Conservation (phyloP, 2,888 invertebrate genomes). For the Tetragonula carbonaria region DNA sequence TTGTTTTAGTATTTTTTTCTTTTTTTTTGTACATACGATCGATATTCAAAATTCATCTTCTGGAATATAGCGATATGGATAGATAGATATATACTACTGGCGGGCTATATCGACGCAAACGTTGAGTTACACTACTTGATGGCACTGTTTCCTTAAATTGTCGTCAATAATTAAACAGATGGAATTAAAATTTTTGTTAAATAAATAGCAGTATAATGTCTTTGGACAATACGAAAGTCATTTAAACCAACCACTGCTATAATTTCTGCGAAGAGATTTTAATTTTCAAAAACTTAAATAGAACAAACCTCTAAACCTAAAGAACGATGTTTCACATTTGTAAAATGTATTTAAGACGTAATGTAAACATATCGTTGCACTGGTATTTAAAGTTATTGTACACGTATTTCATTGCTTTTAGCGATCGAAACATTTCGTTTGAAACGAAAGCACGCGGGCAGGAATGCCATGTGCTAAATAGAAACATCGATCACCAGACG, state of each 20-base stretch:
- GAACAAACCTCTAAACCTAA: too few relatives aligned
- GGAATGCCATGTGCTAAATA: not conserved
- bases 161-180: not conserved
- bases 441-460: not conserved
- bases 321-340: too few relatives aligned
- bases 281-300: too few relatives aligned
- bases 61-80: too few relatives aligned
- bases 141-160: too few relatives aligned
- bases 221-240: not conserved
- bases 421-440: not conserved
- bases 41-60: not conserved
- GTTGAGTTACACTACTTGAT: constrained; percentile 8
- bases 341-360: too few relatives aligned
- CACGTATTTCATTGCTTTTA: too few relatives aligned
- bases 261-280: not conserved
- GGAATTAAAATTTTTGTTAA: not conserved
- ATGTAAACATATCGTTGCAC: too few relatives aligned
- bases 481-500: not conserved
- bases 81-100: not conserved
- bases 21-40: too few relatives aligned
- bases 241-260: not conserved
- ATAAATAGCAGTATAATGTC: not conserved
- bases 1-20: too few relatives aligned
- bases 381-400: too few relatives aligned
- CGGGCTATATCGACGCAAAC: not conserved